Evolutionary conservation across 37 sponge, comb jelly and placozoan species (phyloP).

Genomic region (Mnemiopsis leidyi): DNA sequence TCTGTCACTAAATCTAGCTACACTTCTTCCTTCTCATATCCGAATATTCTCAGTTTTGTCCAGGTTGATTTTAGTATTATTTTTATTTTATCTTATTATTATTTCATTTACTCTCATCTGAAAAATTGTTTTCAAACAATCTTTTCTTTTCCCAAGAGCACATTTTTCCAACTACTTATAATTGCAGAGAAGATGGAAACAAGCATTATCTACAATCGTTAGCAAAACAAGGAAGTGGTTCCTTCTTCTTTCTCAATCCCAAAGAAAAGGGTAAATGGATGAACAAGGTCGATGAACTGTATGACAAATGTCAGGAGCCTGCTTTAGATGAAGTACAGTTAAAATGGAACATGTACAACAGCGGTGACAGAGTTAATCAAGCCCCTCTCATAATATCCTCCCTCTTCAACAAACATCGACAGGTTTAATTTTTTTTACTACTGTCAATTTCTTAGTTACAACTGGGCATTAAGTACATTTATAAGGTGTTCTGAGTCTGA

Average conservation of each 20-base stretch:
- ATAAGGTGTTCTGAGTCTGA: no score
- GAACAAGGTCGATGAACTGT: background rate
- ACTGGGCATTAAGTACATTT: no score
- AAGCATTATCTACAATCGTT: conserved; percentile 83
- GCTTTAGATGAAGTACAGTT: background rate
- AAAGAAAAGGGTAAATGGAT: conserved; percentile 91
- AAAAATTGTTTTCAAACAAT: no score
- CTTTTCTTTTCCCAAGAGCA: no score
- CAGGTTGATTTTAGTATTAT: no score
- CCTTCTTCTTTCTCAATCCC: conserved; percentile 78
- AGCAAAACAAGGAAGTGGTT: conserved; percentile 86
- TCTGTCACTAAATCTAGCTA: background rate
- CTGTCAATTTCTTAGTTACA: no score
- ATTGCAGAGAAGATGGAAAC: conserved; percentile 68
- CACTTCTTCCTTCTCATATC: background rate
- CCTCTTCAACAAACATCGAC: conserved; percentile 60
- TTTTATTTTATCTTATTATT: no score
- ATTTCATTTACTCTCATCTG: no score
- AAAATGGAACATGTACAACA: conserved; percentile 54
- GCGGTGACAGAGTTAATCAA: conserved; percentile 15
- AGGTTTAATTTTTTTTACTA: conserved; percentile 6
- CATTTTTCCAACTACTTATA: no score
- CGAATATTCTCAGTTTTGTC: conserved; percentile 13
- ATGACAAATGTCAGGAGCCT: background rate
- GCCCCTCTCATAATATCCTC: conserved; percentile 34